phyloP scores from a whole-genome alignment of 1,140 invertebrate genomes.

The Neodiprion virginianus region DNA sequence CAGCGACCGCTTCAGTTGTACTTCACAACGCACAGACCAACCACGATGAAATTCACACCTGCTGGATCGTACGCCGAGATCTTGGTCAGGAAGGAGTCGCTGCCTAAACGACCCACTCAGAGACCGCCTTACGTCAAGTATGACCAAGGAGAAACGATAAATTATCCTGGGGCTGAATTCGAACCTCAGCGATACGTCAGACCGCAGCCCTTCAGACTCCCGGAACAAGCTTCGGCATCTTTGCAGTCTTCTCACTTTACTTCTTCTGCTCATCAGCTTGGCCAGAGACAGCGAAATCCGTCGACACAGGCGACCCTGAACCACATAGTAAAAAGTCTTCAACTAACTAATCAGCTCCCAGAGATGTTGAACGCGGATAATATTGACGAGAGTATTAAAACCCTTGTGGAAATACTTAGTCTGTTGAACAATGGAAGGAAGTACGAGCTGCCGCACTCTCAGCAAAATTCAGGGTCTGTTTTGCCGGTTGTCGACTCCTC shows the following conservation, averaged over 20 bases:
- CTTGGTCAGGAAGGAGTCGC: background rate
- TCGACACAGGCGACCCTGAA: conserved; percentile 33
- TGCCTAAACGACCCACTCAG: background rate
- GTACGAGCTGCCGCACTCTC: conserved; percentile 23
- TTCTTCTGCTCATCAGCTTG: background rate
- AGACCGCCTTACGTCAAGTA: background rate
- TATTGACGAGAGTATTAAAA: conserved; percentile 78
- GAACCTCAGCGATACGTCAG: conserved; percentile 35
- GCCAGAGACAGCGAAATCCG: conserved; percentile 10
- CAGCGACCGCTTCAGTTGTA: conserved; percentile 33
- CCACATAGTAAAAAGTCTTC: conserved; percentile 65
- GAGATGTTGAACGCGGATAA: conserved; percentile 77
- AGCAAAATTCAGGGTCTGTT: background rate
- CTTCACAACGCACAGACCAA: conserved; percentile 33
- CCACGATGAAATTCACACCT: conserved; percentile 28
- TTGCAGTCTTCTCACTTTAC: background rate
- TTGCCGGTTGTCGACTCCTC: background rate
- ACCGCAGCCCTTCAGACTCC: conserved; percentile 19
- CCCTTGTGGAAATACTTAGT: conserved; percentile 74
- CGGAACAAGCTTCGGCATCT: conserved; percentile 15
- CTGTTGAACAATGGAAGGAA: conserved; percentile 62
- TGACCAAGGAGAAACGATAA: background rate
- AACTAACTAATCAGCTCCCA: conserved; percentile 75
- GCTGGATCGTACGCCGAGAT: conserved; percentile 28
- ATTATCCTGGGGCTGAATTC: conserved; percentile 38